Evolutionary conservation across 1,140 invertebrate species (phyloP).

Genomic region (Heliothis subflexa): DNA sequence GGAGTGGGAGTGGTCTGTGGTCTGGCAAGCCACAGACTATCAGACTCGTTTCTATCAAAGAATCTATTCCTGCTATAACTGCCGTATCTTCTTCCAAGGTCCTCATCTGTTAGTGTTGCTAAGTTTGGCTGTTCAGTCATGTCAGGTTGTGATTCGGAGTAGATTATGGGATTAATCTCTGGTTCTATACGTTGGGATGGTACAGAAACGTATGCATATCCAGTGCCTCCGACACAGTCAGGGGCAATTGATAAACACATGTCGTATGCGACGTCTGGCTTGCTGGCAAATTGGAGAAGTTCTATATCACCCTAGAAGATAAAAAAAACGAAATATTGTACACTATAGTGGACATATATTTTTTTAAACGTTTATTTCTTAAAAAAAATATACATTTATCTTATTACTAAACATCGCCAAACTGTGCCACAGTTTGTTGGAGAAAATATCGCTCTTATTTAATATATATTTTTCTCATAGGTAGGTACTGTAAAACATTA

Average conservation of each 20-base stretch:
- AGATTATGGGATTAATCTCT: slow-evolving; percentile 22
- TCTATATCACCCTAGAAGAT: slow-evolving; percentile 91
- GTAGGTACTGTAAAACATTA: too few species aligned
- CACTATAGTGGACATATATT: too few species aligned
- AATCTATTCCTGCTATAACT: slow-evolving; percentile 52
- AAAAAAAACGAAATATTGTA: background rate
- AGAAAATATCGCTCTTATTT: too few species aligned
- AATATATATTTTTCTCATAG: too few species aligned
- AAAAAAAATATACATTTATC: too few species aligned
- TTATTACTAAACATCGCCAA: too few species aligned
- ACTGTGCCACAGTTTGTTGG: too few species aligned
- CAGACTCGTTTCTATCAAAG: slow-evolving; percentile 62
- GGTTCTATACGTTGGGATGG: slow-evolving; percentile 17
- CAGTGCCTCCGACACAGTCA: slow-evolving; percentile 85
- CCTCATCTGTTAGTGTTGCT: slow-evolving; percentile 43
- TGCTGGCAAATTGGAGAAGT: slow-evolving; percentile 90
- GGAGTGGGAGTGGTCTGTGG: slow-evolving; percentile 63
- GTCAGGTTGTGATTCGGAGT: slow-evolving; percentile 3
- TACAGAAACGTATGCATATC: slow-evolving; percentile 26
- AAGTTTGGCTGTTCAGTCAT: slow-evolving; percentile 35
- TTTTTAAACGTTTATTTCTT: too few species aligned
- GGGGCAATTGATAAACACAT: slow-evolving; percentile 90
- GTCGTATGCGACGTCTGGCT: slow-evolving; percentile 93
- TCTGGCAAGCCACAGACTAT: slow-evolving; percentile 51
- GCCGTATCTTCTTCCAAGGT: slow-evolving; percentile 43